Percentiles rank a stretch among this genome's conserved stretches.
Evolutionary conservation across 2,797 vertebrate species (phyloP).

Genomic region (Anguilla obscura): DNA sequence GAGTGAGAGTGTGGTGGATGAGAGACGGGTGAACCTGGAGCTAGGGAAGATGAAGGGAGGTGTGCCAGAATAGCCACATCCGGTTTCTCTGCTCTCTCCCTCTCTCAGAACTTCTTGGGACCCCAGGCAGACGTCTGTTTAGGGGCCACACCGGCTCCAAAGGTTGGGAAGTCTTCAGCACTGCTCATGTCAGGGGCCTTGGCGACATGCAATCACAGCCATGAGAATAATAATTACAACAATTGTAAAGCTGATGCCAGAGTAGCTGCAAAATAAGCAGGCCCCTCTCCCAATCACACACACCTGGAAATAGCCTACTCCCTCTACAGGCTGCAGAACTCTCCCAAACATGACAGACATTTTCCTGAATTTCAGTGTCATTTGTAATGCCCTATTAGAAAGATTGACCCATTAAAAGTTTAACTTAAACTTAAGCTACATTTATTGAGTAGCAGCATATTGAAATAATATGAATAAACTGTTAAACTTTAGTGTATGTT

Average conservation of each 20-base stretch:
- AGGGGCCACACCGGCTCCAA: slow-evolving; percentile 70
- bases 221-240: background rate
- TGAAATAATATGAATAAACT: background rate
- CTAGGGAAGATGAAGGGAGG: slow-evolving; percentile 37
- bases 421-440: background rate
- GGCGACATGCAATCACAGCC: slow-evolving; percentile 23
- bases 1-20: background rate
- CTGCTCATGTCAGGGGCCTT: slow-evolving; percentile 80
- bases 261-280: background rate
- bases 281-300: background rate
- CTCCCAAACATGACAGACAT: background rate
- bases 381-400: background rate
- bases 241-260: background rate
- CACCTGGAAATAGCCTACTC: background rate
- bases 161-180: slow-evolving; percentile 77
- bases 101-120: slow-evolving; percentile 74
- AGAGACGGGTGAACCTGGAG: slow-evolving; percentile 25
- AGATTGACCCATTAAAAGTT: background rate
- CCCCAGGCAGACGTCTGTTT: slow-evolving; percentile 77
- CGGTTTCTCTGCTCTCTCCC: slow-evolving; percentile 50
- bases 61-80: slow-evolving; percentile 58
- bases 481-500: background rate
- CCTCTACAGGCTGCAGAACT: background rate
- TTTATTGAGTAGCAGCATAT: background rate
- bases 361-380: background rate